Conservation (phyloP, 2,797 vertebrate genomes). For the Nothura maculosa region DNA sequence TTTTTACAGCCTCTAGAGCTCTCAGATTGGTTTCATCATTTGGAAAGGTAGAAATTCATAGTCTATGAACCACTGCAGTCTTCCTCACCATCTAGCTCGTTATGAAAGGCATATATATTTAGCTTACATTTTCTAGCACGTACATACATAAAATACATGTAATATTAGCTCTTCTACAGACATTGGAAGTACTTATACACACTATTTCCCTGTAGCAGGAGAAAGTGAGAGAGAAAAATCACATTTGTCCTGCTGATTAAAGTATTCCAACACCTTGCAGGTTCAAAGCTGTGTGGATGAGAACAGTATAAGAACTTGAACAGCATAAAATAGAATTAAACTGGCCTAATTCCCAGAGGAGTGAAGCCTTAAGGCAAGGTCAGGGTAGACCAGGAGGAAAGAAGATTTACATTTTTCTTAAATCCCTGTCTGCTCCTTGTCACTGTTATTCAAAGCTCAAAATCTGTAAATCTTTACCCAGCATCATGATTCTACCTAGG, state of each 20-base stretch:
- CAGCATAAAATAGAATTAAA: conserved; percentile 22
- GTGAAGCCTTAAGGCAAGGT: conserved; percentile 11
- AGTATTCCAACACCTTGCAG: not conserved
- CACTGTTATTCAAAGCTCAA: not conserved
- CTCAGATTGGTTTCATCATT: not conserved
- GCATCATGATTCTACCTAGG: fast-evolving
- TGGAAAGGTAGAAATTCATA: not conserved
- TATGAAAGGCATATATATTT: not conserved
- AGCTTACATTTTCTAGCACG: not conserved
- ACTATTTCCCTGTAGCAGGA: not conserved
- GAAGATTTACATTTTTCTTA: not conserved
- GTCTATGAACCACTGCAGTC: not conserved
- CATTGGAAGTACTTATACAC: not conserved
- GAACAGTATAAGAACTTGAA: not conserved
- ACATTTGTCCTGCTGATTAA: not conserved
- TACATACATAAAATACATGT: not conserved
- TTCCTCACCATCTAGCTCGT: not conserved
- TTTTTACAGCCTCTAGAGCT: not conserved
- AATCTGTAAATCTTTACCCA: not conserved
- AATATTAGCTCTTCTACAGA: not conserved
- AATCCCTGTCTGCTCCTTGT: not conserved
- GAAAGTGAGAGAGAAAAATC: not conserved
- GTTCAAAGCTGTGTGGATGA: not conserved
- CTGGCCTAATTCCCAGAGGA: not conserved
- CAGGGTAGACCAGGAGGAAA: not conserved